Evolutionary conservation across 2,797 vertebrate species (phyloP), one percentile per base, ranked within the genome.

Genomic region (Hydrocynus forskahlii): DNA sequence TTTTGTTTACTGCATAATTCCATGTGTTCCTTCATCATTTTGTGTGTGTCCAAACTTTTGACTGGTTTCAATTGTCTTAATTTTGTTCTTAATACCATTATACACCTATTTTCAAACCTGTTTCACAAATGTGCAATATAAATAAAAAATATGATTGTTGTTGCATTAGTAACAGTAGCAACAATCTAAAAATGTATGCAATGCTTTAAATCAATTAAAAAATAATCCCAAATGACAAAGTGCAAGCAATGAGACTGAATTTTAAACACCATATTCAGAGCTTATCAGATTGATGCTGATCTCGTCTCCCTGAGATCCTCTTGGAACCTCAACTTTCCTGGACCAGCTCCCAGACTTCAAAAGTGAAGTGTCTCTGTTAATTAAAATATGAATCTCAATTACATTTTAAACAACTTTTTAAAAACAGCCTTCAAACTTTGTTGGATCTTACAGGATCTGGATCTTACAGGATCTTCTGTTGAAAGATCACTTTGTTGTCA

Each of bases 241-340:
- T 43, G 0, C 16, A n/a, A 9, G 19, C 12, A 55, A 6, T 35
- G 2, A 10, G 7, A 48, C 12, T 71, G 23, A 68, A 10, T 6
- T 19, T 48, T 64, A 67, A 84, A 66, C n/a, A 99, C 98, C 97
- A 76, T 96, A 99, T 88, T 98, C 96, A 91, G 97, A 98, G 91
- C 97, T 99, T 88, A 99, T 97, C 87, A 99, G 91, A 93, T 97
- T 94, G 89, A 98, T 89, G 88, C 91, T 96, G 87, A 99, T 92
- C 75, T 97, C 95, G 74, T 96, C 94, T 91, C 96, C 96, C 84
- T 91, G 93, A 14, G 91, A 86, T 86, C 94, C 87, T 92, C 95
- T 96, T 60, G 85, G 87, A 76, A 99, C 95, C 83, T 97, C 95
- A 77, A 97, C 93, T 92, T 96, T 99, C 92, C 95, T 99, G 0